Evolutionary conservation across 2,113 vertebrate species (phyloP), one percentile per base, ranked within the genome.

Genomic region (Aythya baeri): DNA sequence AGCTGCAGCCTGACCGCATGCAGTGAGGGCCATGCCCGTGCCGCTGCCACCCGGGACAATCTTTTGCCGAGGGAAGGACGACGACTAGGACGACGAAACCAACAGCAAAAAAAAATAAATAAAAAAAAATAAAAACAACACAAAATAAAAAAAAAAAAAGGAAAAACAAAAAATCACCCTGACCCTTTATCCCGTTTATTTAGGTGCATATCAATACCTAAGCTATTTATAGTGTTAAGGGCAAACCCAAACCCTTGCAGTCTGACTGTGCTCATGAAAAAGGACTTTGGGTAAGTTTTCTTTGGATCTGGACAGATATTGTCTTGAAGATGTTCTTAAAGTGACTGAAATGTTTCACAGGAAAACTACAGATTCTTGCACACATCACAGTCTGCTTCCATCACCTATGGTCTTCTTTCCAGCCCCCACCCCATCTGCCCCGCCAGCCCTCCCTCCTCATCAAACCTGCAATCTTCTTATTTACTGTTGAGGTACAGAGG

Each of bases 1-100:
- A 99, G 97, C 98, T 99, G 97, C 99, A 99, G 96, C 98, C 99
- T 0, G 99, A 99, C 97, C 98, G 99, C 81, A 98, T 99, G 98
- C 99, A 99, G 97, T 99, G 97, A 99, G 89, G 52, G 57, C 72
- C 10, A 23, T n/a, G 86, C 80, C 34, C 3, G 7, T 22, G 1
- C 58, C 12, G 17, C 18, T 1, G 2, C 26, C 85, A 22, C 70
- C 57, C 13, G 3, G 44, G 59, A 96, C 97, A 82, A 6, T 80
- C 79, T 26, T 32, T 52, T 31, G 27, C 81, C 81, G 8, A 1
- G 38, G 95, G 74, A 93, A 93, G 88, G 91, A 95, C 74, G 20
- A 10, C 11, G 0, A 12, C 83, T 61, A 34, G 80, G 65, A 83
- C 66, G 14, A 36, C 92, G 70, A 61, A 83, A 78, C 41, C 68